Evolutionary conservation across 2,888 invertebrate species (phyloP), one percentile per base, ranked within the genome.

Genomic region (Lamellibrachia columna): DNA sequence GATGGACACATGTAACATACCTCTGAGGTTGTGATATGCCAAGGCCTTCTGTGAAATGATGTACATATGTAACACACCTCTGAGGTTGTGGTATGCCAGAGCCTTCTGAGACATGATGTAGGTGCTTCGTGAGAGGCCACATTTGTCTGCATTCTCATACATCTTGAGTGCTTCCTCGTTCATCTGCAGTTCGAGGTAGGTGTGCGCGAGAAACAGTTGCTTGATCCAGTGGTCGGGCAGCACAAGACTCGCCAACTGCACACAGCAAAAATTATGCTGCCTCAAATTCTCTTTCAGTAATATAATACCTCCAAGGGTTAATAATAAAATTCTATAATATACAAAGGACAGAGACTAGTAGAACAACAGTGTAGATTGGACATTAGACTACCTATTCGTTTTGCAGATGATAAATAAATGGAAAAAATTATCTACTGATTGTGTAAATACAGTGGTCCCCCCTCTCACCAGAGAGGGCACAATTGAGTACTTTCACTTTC

Each of bases 71-170:
- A 90, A 92, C 94, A 92, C 92, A 96, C 96, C 98, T 97, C 98
- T 97, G 96, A 98, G 98, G 95, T 99, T 99, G 97, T 99, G 98
- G 96, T 98, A 98, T 28, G 98, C 98, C 94, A 98, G 98, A 11
- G 99, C 99, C 97, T 98, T 98, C 97, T 99, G 99, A 2, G 99
- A 98, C 94, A 98, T 98, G 40, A 99, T 97, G 96, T 99, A 99
- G 92, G 98, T 98, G 96, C 98, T 98, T 95, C 98, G 98, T 92
- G 98, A 97, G 96, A 99, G 98, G 0, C 99, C 99, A 94, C 98
- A 97, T 9, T 97, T 97, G 94, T 98, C 97, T 90, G 99, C 97
- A 93, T 97, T 97, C 95, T 98, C 97, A 95, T 98, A 99, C 92
- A 98, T 97, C 93, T 98, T 98, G 55, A 99, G 96, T 0, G 99